Conservation (phyloP, 2,797 vertebrate species). For the Cossypha polioptera region DNA sequence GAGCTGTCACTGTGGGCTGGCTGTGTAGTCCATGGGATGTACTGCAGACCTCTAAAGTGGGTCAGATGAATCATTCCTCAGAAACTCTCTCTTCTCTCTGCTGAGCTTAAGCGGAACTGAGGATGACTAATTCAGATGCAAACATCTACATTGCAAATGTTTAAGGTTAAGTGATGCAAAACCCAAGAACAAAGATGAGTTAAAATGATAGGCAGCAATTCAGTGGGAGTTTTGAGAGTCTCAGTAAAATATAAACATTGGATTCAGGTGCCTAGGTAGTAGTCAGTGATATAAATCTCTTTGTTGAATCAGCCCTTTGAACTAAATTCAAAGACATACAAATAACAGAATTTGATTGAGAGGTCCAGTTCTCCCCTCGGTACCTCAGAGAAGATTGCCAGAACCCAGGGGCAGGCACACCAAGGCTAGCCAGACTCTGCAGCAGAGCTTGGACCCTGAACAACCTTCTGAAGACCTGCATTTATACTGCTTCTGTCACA, state of each 20-base stretch:
- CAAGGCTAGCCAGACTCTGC: background rate
- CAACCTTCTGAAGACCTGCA: background rate
- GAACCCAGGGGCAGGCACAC: background rate
- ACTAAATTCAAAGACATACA: background rate
- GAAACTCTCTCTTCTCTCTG: background rate
- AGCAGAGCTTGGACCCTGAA: background rate
- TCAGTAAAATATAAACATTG: background rate
- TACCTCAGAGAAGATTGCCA: background rate
- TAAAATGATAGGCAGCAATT: background rate
- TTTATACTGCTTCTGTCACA: background rate
- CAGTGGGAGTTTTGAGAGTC: background rate
- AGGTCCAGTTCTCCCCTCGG: accelerated
- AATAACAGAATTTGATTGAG: background rate
- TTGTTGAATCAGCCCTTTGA: background rate
- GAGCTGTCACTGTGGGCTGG: background rate
- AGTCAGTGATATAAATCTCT: background rate
- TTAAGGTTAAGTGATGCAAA: background rate
- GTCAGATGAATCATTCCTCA: constrained; percentile 37
- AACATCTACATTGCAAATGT: background rate
- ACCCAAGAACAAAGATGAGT: background rate
- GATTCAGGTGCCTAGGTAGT: background rate
- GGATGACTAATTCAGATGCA: background rate
- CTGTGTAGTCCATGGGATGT: background rate
- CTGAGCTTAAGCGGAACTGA: background rate
- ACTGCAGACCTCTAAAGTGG: background rate